These are phyloP conservation scores for Hypocryptadius cinnamomeus DNA, from an alignment of 2,113 vertebrate genomes.

Conservation along the genomic window DNA sequence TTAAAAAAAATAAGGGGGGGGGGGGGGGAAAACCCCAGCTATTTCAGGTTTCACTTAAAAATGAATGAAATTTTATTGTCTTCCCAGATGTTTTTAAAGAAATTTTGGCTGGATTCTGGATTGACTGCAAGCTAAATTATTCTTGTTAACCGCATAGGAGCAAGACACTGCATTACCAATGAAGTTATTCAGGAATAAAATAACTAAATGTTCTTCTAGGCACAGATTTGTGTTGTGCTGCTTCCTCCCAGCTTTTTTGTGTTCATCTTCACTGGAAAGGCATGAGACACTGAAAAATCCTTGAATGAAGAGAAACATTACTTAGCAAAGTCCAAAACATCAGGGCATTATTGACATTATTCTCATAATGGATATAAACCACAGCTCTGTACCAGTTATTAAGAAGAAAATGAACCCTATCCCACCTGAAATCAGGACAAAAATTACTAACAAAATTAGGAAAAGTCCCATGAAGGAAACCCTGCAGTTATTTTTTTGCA, in stretches of 20 bases:
- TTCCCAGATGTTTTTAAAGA: not conserved
- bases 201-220: not conserved
- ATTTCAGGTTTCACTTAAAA: not conserved
- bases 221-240: not conserved
- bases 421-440: not conserved
- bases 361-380: not conserved
- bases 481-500: not conserved
- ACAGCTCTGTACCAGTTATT: not conserved
- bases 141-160: not conserved
- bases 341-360: rapidly evolving
- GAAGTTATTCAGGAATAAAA: not conserved
- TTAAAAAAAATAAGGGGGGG: rapidly evolving
- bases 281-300: not conserved
- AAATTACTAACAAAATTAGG: not conserved
- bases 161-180: not conserved
- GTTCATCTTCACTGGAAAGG: not conserved
- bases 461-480: not conserved
- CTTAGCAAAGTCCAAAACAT: not conserved
- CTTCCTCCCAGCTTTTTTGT: not conserved
- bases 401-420: not conserved
- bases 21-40: not conserved
- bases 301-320: not conserved
- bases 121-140: not conserved
- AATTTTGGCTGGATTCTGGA: not conserved
- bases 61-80: not conserved